Conservation (phyloP, 2,888 invertebrate species). For the Cheilosia variabilis region DNA sequence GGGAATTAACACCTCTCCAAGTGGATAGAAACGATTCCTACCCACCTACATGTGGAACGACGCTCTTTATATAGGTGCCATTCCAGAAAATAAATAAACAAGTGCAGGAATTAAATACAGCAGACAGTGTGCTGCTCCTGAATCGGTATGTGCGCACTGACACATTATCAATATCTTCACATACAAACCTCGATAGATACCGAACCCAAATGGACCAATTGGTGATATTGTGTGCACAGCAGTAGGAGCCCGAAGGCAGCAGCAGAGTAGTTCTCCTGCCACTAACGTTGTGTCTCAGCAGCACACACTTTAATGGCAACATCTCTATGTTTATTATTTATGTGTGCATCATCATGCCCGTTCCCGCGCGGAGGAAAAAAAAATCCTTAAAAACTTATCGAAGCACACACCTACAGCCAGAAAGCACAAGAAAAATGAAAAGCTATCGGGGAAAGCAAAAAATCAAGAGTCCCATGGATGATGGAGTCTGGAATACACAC, state of each 20-base stretch:
- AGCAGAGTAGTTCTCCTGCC: conserved; percentile 43
- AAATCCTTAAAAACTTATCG: conserved; percentile 72
- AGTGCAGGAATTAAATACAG: conserved; percentile 73
- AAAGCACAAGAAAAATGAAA: conserved; percentile 73
- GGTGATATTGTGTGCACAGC: conserved; percentile 71
- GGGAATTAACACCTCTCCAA: conserved; percentile 65
- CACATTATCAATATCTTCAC: conserved; percentile 74
- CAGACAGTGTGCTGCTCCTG: conserved; percentile 59
- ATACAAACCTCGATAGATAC: conserved; percentile 68
- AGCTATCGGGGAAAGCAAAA: conserved; percentile 72
- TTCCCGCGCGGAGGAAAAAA: conserved; percentile 21
- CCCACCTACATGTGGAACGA: conserved; percentile 11
- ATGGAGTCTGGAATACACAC: conserved; percentile 76
- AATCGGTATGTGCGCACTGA: conserved; percentile 75
- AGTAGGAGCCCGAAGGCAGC: conserved; percentile 53
- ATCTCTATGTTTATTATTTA: conserved; percentile 70
- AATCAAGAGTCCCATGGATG: conserved; percentile 74
- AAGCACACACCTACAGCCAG: conserved; percentile 67
- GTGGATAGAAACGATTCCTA: not conserved
- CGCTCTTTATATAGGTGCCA: conserved; percentile 39
- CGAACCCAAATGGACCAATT: conserved; percentile 75
- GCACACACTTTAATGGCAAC: conserved; percentile 61
- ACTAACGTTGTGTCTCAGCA: conserved; percentile 42
- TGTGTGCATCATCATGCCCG: conserved; percentile 51
- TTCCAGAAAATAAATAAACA: conserved; percentile 71